These are phyloP conservation scores for Cyprinus carpio DNA, from an alignment of 2,113 vertebrate genomes.

Conservation along the genomic window DNA sequence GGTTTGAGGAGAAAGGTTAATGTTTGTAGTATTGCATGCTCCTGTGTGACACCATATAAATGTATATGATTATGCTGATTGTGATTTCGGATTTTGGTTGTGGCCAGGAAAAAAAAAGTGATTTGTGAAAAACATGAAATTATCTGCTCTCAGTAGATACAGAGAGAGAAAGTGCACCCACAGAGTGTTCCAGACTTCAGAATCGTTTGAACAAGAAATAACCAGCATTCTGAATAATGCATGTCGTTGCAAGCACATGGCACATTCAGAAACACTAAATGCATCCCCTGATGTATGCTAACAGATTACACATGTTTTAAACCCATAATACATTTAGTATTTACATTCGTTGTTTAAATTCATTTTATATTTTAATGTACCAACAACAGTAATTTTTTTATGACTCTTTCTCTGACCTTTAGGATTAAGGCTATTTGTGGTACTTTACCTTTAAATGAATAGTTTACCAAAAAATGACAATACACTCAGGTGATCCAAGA, in stretches of 20 bases:
- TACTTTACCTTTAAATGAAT: background rate
- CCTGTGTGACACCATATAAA: conserved; percentile 66
- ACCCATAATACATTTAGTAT: background rate
- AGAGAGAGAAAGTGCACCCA: conserved; percentile 17
- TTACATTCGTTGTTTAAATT: background rate
- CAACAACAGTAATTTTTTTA: background rate
- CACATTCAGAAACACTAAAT: background rate
- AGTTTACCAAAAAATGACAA: background rate
- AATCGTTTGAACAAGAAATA: background rate
- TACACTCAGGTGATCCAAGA: background rate
- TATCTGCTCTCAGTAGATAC: conserved; percentile 47
- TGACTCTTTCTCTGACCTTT: background rate
- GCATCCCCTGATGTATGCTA: background rate
- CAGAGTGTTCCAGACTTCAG: conserved; percentile 17
- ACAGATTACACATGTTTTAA: background rate
- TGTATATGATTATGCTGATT: conserved; percentile 77
- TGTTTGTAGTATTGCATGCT: conserved; percentile 39
- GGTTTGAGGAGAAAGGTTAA: conserved; percentile 16
- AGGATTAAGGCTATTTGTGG: background rate
- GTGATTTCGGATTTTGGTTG: conserved; percentile 68
- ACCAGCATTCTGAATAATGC: conserved; percentile 31
- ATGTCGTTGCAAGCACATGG: background rate
- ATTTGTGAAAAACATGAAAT: conserved; percentile 56
- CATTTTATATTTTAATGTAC: background rate
- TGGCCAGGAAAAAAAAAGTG: conserved; percentile 47